Conservation (phyloP, 2,888 invertebrate species). For the Vesta saturnalis region DNA sequence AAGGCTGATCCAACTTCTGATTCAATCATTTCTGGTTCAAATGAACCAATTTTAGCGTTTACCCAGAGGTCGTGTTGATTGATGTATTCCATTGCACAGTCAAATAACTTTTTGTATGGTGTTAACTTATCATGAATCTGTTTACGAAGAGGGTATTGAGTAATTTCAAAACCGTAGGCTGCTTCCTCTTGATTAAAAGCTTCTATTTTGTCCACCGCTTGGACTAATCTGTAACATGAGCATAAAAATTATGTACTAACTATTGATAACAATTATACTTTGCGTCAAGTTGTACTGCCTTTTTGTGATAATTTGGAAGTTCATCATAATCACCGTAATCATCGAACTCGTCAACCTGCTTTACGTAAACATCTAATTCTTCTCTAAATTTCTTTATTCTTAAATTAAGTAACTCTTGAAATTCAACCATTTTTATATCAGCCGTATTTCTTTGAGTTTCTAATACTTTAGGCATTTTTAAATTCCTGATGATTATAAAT, state of each 20-base stretch:
- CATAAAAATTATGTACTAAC: not conserved
- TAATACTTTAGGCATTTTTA: slow-evolving; percentile 81
- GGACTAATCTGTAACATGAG: slow-evolving; percentile 16
- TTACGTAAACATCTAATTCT: slow-evolving; percentile 81
- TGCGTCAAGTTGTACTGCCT: slow-evolving; percentile 81
- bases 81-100: slow-evolving; percentile 87
- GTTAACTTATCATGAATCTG: slow-evolving; percentile 79
- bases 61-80: slow-evolving; percentile 88
- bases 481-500: slow-evolving; percentile 71
- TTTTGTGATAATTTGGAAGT: slow-evolving; percentile 82
- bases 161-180: slow-evolving; percentile 87
- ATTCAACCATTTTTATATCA: slow-evolving; percentile 84
- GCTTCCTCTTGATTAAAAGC: slow-evolving; percentile 92
- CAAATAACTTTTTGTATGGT: slow-evolving; percentile 89
- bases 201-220: slow-evolving; percentile 55
- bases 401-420: slow-evolving; percentile 81
- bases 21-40: slow-evolving; percentile 91
- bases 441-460: slow-evolving; percentile 85
- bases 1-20: slow-evolving; percentile 75
- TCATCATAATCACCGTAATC: slow-evolving; percentile 88
- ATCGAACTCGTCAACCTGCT: slow-evolving; percentile 85
- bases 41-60: slow-evolving; percentile 81
- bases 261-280: slow-evolving; percentile 63
- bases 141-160: slow-evolving; percentile 89
- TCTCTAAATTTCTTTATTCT: slow-evolving; percentile 84